These are phyloP conservation scores for Hippocampus mohnikei DNA, from an alignment of 2,113 vertebrate genomes.

Conservation along the genomic window DNA sequence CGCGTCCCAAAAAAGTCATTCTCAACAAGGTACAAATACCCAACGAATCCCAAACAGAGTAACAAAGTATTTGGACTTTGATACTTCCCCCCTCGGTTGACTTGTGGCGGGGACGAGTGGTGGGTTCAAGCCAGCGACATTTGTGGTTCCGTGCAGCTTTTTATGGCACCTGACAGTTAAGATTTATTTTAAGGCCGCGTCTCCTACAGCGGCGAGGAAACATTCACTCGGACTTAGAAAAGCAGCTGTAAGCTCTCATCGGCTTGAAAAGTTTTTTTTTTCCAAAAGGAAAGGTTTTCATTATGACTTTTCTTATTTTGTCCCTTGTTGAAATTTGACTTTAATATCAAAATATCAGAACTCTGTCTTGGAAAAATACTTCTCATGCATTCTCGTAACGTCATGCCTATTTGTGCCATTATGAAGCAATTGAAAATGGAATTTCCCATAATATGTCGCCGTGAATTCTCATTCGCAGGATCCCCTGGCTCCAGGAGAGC, in stretches of 20 bases:
- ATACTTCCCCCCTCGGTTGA: neutral
- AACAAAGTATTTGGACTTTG: too few relatives aligned
- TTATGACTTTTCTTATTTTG: too few relatives aligned
- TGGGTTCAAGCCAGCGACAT: slow-evolving; percentile 24
- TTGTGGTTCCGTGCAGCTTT: slow-evolving; percentile 40
- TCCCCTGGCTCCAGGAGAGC: slow-evolving; percentile 75
- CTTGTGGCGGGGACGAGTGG: neutral
- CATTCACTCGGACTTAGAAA: neutral
- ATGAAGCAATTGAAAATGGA: too few relatives aligned
- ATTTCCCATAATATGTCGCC: neutral
- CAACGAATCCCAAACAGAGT: neutral
- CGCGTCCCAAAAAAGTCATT: too few relatives aligned
- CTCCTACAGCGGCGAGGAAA: slow-evolving; percentile 1
- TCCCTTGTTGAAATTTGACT: too few relatives aligned
- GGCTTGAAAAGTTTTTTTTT: neutral
- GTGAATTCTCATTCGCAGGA: slow-evolving; percentile 46
- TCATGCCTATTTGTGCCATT: too few relatives aligned
- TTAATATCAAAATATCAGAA: too few relatives aligned
- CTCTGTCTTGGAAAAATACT: too few relatives aligned
- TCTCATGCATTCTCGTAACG: too few relatives aligned
- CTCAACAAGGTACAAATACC: too few relatives aligned
- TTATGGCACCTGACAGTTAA: slow-evolving; percentile 23
- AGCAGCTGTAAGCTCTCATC: neutral
- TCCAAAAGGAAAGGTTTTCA: neutral
- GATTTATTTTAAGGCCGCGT: slow-evolving; percentile 22